A percentile compares a stretch with the other conserved stretches of the same genome.
These are phyloP conservation scores for Simalia tracyae DNA, from an alignment of 2,797 vertebrate species.

Conservation along the genomic window DNA sequence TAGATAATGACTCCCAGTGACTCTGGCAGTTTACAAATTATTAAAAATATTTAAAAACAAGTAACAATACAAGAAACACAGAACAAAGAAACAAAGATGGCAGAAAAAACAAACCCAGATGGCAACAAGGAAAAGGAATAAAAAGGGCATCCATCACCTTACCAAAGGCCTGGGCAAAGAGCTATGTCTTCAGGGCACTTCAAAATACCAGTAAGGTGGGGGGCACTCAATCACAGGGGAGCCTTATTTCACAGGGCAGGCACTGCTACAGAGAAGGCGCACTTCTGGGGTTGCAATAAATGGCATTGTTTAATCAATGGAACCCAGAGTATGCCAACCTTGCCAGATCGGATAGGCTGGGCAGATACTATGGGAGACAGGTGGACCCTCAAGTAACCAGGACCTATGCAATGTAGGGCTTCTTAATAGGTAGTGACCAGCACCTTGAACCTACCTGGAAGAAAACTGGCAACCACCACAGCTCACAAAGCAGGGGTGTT, in stretches of 20 bases:
- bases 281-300: not conserved
- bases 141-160: not conserved
- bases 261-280: not conserved
- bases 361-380: not conserved
- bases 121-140: not conserved
- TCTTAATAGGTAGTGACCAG: not conserved
- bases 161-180: not conserved
- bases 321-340: not conserved
- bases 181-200: not conserved
- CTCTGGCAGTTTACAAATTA: not conserved
- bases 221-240: not conserved
- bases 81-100: no score
- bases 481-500: not conserved
- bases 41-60: not conserved
- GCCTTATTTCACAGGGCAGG: not conserved
- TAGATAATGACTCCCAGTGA: not conserved
- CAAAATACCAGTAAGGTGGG: not conserved
- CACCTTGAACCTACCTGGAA: not conserved
- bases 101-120: not conserved
- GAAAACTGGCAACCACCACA: not conserved
- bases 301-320: not conserved
- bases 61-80: not conserved
- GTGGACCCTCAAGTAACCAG: not conserved
- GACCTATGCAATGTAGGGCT: not conserved
- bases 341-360: not conserved